Conservation (phyloP, 2,113 vertebrate genomes). For the Mesitornis unicolor region DNA sequence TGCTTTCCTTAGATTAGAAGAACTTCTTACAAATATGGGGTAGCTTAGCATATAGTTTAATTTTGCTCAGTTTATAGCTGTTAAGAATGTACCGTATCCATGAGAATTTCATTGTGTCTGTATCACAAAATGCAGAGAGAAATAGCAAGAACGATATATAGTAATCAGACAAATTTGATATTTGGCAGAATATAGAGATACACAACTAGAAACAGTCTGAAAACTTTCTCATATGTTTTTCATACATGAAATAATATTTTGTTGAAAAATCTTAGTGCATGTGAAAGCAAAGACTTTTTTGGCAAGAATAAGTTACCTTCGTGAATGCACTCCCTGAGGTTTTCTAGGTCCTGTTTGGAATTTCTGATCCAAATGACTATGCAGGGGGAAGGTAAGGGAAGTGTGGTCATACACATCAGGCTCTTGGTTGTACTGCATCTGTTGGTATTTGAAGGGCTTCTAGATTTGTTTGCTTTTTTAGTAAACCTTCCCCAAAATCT, state of each 20-base stretch:
- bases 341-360: background rate
- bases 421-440: background rate
- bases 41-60: background rate
- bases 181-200: background rate
- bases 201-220: background rate
- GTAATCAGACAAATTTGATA: background rate
- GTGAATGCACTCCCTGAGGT: background rate
- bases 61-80: background rate
- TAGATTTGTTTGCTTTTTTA: background rate
- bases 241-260: background rate
- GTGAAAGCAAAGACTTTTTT: background rate
- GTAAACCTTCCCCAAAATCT: background rate
- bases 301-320: background rate
- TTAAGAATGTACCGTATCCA: background rate
- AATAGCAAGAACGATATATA: background rate
- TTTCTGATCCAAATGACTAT: background rate
- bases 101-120: background rate
- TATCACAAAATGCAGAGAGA: background rate
- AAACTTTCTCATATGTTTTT: background rate
- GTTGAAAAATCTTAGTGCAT: background rate
- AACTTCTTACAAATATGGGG: background rate
- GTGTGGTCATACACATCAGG: background rate
- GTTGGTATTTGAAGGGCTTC: background rate
- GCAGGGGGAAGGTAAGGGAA: background rate
- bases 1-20: background rate